Evolutionary conservation across 37 sponge, comb jelly and placozoan genomes (phyloP).

Genomic region (Geodia barretti): DNA sequence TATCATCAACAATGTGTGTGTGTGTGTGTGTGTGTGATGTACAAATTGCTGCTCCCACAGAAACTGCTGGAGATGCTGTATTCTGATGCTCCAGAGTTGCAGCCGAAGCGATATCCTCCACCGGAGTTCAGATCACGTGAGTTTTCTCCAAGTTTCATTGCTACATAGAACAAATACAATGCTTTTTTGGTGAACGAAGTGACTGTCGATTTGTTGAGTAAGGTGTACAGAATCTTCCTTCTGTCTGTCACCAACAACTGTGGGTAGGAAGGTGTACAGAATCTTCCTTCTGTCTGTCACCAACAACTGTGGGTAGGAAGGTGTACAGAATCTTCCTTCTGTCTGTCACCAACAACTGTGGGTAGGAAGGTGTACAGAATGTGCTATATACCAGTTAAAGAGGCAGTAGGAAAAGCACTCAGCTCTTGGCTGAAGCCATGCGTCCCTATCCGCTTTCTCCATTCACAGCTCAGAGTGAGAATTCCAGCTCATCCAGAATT

Average conservation of each 20-base stretch:
- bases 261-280: too few species aligned
- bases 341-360: not conserved
- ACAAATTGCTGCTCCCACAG: conserved; percentile 16
- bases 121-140: not conserved
- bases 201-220: too few species aligned
- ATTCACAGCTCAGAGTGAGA: not conserved
- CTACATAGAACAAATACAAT: too few species aligned
- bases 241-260: too few species aligned
- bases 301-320: too few species aligned
- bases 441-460: not conserved
- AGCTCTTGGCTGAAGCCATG: too few species aligned
- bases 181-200: too few species aligned
- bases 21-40: conserved; percentile 22
- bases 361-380: not conserved
- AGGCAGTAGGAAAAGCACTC: too few species aligned
- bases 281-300: too few species aligned
- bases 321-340: not conserved
- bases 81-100: conserved; percentile 43
- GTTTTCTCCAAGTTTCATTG: too few species aligned
- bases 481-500: conserved; percentile 14
- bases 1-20: too few species aligned
- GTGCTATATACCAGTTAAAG: not conserved
- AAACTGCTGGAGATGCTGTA: conserved; percentile 72
- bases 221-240: too few species aligned
- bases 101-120: not conserved